Conservation (phyloP, 2,113 vertebrate genomes). For the Macrotis lagotis region DNA sequence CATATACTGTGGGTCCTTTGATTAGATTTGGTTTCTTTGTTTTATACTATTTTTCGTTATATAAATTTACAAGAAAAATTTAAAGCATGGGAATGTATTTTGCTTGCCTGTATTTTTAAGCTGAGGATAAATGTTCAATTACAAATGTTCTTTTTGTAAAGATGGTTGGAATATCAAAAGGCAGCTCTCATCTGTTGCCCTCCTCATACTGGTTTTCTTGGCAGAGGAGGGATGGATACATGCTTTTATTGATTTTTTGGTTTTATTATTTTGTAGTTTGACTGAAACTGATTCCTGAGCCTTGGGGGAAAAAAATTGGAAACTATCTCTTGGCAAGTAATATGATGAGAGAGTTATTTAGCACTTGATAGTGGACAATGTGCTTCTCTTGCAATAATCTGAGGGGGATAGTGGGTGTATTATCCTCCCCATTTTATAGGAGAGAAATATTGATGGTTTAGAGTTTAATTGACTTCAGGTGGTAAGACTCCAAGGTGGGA, state of each 20-base stretch:
- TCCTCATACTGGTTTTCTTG: neutral
- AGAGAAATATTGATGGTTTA: neutral
- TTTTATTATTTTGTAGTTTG: neutral
- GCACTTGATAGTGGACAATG: neutral
- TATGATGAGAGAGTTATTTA: neutral
- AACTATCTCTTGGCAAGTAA: neutral
- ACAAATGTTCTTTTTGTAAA: neutral
- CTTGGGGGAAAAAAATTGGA: neutral
- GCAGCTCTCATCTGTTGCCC: neutral
- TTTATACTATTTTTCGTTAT: neutral
- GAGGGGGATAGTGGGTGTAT: neutral
- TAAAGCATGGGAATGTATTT: neutral
- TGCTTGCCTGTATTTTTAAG: neutral
- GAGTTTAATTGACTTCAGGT: neutral
- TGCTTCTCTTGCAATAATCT: neutral
- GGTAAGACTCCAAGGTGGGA: neutral
- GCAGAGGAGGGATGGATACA: neutral
- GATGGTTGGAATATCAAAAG: neutral
- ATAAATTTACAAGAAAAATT: neutral
- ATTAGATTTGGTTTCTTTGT: neutral
- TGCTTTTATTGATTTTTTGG: neutral
- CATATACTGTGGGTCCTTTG: neutral
- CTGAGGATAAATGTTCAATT: neutral
- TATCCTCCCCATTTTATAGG: neutral
- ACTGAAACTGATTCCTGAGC: neutral